Evolutionary conservation across 2,797 vertebrate genomes (phyloP).

Genomic region (Enteromius afrohamiltoni): DNA sequence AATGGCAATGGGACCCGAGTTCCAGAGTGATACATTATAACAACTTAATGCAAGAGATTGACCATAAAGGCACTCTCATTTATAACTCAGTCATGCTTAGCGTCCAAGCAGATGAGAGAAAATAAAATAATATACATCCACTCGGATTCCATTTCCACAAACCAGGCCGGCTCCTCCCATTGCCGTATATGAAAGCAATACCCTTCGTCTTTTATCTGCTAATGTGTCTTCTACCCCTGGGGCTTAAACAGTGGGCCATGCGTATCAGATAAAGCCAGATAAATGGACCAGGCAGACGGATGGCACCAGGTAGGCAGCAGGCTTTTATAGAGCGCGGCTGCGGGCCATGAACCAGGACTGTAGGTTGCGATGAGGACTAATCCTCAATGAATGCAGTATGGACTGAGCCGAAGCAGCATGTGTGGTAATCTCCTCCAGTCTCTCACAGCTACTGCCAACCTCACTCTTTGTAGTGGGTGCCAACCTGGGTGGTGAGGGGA

Average conservation of each 20-base stretch:
- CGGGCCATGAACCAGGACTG: slow-evolving; percentile 51
- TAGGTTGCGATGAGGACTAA: slow-evolving; percentile 78
- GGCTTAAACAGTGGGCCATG: slow-evolving; percentile 50
- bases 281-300: slow-evolving; percentile 50
- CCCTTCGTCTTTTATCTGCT: slow-evolving; percentile 54
- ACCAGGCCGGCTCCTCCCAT: neutral
- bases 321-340: slow-evolving; percentile 47
- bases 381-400: slow-evolving; percentile 73
- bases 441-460: slow-evolving; percentile 52
- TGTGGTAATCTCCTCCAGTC: slow-evolving; percentile 66
- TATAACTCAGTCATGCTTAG: neutral
- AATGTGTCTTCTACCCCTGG: slow-evolving; percentile 41
- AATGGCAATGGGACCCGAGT: neutral
- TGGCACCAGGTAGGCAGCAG: slow-evolving; percentile 57
- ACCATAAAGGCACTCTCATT: neutral
- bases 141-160: slow-evolving; percentile 17
- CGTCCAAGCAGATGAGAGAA: neutral
- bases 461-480: slow-evolving; percentile 64
- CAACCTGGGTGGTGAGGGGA: slow-evolving; percentile 48
- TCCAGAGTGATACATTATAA: neutral
- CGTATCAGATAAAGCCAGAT: slow-evolving; percentile 56
- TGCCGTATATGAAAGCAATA: slow-evolving; percentile 45
- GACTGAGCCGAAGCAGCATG: slow-evolving; percentile 72
- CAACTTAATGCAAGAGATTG: neutral
- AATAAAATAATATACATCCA: slow-evolving; percentile 1